Percentiles rank a stretch among this genome's conserved stretches.
Evolutionary conservation across 2,888 invertebrate species (phyloP).

Genomic region (Conchocele bisecta): DNA sequence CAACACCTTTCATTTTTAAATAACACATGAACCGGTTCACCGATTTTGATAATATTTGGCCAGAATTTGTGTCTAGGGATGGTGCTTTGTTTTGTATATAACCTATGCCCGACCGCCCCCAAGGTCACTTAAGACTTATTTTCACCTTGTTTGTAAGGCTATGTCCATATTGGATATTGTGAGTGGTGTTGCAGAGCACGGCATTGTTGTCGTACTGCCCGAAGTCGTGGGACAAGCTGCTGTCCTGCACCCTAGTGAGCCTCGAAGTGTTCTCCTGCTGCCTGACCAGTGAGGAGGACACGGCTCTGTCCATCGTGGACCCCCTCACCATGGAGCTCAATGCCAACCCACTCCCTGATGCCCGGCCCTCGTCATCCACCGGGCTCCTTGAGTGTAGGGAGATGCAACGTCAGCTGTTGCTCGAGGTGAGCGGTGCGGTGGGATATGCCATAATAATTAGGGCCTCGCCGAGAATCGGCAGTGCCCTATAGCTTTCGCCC

Average conservation of each 20-base stretch:
- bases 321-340: slow-evolving; percentile 89
- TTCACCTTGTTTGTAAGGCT: too few relatives aligned
- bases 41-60: too few relatives aligned
- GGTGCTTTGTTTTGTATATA: too few relatives aligned
- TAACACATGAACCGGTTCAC: too few relatives aligned
- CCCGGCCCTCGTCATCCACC: slow-evolving; percentile 61
- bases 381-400: slow-evolving; percentile 76
- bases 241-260: slow-evolving; percentile 93
- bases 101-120: too few relatives aligned
- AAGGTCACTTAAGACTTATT: too few relatives aligned
- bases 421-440: slow-evolving; percentile 76
- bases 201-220: slow-evolving; percentile 92
- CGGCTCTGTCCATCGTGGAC: slow-evolving; percentile 96
- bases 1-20: too few relatives aligned
- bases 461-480: too few relatives aligned
- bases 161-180: neutral
- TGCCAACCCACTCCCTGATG: slow-evolving; percentile 72
- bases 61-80: too few relatives aligned
- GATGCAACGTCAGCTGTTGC: slow-evolving; percentile 72
- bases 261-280: slow-evolving; percentile 97
- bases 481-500: too few relatives aligned
- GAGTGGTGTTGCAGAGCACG: slow-evolving; percentile 87
- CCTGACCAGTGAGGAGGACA: slow-evolving; percentile 94
- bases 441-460: too few relatives aligned
- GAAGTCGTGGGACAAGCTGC: slow-evolving; percentile 88